phyloP scores from a whole-genome alignment of 2,113 vertebrate genomes.

The Symphodus melops region DNA sequence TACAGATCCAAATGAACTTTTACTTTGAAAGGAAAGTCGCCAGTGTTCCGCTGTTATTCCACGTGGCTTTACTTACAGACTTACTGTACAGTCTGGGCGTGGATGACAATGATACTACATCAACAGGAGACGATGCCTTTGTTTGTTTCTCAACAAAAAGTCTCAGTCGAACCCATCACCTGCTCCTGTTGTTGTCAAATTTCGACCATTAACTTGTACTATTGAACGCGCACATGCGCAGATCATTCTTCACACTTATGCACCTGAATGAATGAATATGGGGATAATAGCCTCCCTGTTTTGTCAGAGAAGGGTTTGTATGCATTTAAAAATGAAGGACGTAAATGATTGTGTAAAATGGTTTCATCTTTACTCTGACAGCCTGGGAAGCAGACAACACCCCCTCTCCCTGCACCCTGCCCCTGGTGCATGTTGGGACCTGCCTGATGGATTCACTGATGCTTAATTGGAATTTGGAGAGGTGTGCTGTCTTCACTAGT shows the following conservation, averaged over 20 bases:
- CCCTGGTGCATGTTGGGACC: slow-evolving; percentile 44
- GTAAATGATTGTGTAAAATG: background rate
- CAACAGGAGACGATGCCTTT: slow-evolving; percentile 56
- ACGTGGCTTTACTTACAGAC: background rate
- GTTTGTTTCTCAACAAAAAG: slow-evolving; percentile 54
- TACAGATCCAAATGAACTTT: slow-evolving; percentile 5
- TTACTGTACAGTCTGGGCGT: slow-evolving; percentile 71
- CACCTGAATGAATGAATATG: slow-evolving; percentile 18
- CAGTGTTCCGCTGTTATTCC: background rate
- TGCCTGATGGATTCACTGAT: slow-evolving; percentile 25
- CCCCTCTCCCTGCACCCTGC: background rate
- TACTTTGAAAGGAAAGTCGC: slow-evolving; percentile 42
- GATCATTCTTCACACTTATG: background rate
- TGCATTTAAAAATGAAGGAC: slow-evolving; percentile 11
- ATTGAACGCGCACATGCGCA: slow-evolving; percentile 35
- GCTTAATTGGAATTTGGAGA: slow-evolving; percentile 35
- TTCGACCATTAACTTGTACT: slow-evolving; percentile 7
- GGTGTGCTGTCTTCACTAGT: slow-evolving; percentile 1
- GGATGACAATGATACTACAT: slow-evolving; percentile 60
- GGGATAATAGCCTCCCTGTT: slow-evolving; percentile 12
- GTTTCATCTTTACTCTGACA: slow-evolving; percentile 35
- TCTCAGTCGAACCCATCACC: slow-evolving; percentile 3
- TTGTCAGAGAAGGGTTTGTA: slow-evolving; percentile 17
- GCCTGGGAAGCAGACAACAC: slow-evolving; percentile 38
- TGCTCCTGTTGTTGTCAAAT: background rate